These are phyloP conservation scores for Euura lappo DNA, from an alignment of 1,140 invertebrate genomes.

Conservation along the genomic window DNA sequence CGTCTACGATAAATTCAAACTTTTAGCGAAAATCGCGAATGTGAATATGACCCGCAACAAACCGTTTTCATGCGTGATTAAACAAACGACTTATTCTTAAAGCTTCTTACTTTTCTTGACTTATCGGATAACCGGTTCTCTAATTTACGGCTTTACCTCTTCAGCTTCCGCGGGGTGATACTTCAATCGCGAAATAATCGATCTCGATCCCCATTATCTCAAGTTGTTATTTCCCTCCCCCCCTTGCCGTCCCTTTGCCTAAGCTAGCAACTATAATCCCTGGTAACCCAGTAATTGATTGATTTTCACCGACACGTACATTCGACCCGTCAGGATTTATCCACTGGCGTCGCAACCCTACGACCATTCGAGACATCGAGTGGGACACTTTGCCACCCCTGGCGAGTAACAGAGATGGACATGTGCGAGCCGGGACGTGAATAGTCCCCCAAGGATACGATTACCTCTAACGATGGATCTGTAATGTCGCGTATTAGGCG, in stretches of 20 bases:
- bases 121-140: neutral
- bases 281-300: neutral
- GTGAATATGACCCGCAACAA: neutral
- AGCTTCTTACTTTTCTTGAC: neutral
- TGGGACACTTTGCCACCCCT: neutral
- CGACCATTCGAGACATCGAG: neutral
- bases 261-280: no score
- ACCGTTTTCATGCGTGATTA: constrained; percentile 7
- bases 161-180: no score
- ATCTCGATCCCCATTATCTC: no score
- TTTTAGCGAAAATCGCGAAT: no score
- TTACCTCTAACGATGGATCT: constrained; percentile 29
- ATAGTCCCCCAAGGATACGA: constrained; percentile 48
- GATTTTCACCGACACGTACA: neutral
- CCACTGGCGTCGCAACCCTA: neutral
- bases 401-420: neutral
- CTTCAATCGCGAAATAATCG: no score
- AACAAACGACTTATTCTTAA: neutral
- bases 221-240: no score
- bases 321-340: neutral
- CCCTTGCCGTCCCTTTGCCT: no score
- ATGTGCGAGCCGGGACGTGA: constrained; percentile 36
- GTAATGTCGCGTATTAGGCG: constrained; percentile 23
- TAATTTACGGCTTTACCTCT: neutral
- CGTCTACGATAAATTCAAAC: no score